Base-by-base conservation (phyloP, 2,113 vertebrate genomes). In the cattle (Bos taurus) region DNA sequence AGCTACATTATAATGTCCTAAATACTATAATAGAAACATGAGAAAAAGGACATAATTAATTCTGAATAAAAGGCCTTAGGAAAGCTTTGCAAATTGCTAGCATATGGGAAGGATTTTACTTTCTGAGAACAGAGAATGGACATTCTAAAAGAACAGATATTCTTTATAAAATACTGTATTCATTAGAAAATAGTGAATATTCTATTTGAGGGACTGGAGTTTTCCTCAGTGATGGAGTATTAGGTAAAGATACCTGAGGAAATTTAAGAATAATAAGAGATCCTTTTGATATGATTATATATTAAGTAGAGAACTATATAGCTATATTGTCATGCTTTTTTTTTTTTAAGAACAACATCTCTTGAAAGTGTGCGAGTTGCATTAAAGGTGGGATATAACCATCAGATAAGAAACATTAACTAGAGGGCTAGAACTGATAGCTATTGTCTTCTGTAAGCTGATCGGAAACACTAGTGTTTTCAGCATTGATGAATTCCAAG, bases 381-480 rank as follows among this genome's bases (percentile, higher is more conserved):
- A n/a, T 60, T 74, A 71, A 89, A 54, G 23, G 6, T 87, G 2
- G 3, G 33, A 52, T 88, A 12, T 71, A 84, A 64, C 9, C 8
- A 62, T 59, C 6, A 40, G 25, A 48, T 77, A 28, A 40, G 87
- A 54, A 78, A 23, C 17, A 46, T 78, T 10, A 77, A 54, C 15
- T 36, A 2, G 30, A 28, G 6, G 25, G 1, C 15, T 80, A 15
- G 6, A 91, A 14, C 4, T 10, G 25, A 46, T 23, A 21, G 7
- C 4, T 33, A 0, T 0, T 4, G 1, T 36, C 7, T 36, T 87
- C 40, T 54, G 3, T 17, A 26, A n/a, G 7, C 5, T n/a, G 5
- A 33, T 78, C 6, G 0, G 21, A 54, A 88, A 40, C 5, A 46
- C 3, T 8, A 28, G 16, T 17, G 16, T 7, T 64, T 48, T 60